phyloP scores from a whole-genome alignment of 1,140 invertebrate species.

The Heliothis subflexa region DNA sequence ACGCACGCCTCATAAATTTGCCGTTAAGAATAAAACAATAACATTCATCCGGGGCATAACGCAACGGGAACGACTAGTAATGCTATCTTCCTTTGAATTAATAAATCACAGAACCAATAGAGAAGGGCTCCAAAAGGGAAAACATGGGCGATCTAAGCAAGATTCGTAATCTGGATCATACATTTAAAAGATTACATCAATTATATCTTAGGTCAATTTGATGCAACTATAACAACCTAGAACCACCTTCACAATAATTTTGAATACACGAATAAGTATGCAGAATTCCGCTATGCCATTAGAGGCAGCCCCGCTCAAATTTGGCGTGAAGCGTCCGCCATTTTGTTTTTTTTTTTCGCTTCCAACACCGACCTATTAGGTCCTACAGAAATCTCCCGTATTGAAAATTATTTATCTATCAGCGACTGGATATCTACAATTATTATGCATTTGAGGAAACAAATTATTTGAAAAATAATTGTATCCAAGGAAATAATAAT shows the following conservation, averaged over 20 bases:
- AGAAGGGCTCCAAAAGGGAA: not conserved
- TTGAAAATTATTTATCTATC: too few species aligned
- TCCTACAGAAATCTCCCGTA: not conserved
- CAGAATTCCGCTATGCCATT: constrained; percentile 25
- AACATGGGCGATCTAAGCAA: not conserved
- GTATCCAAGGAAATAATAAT: too few species aligned
- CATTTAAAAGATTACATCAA: too few species aligned
- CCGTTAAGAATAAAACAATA: not conserved
- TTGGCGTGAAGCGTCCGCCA: constrained; percentile 39
- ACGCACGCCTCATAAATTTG: not conserved
- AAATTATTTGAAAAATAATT: too few species aligned
- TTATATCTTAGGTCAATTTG: too few species aligned
- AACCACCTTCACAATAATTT: not conserved
- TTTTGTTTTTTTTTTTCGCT: constrained; percentile 37
- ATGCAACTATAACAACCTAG: too few species aligned
- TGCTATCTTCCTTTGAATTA: not conserved
- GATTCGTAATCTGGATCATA: not conserved
- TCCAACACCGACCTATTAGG: not conserved
- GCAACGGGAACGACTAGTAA: not conserved
- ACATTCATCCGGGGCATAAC: not conserved
- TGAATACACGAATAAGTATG: not conserved
- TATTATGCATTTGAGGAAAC: too few species aligned
- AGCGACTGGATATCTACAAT: too few species aligned
- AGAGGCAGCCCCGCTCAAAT: constrained; percentile 18
- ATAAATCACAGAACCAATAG: not conserved